These are phyloP conservation scores for Eretmocerus hayati DNA, from an alignment of 2,888 invertebrate genomes.

Conservation along the genomic window DNA sequence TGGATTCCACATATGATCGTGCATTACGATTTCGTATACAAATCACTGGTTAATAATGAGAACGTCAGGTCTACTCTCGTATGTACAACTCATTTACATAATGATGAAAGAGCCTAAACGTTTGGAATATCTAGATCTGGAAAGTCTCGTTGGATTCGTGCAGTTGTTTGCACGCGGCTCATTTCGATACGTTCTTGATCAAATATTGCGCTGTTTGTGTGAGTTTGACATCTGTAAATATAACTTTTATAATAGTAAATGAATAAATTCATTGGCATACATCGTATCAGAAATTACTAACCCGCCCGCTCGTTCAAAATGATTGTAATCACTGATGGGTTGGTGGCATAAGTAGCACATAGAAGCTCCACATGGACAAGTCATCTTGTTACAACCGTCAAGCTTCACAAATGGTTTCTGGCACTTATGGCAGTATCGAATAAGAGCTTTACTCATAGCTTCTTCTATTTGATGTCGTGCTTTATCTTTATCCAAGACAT, in stretches of 20 bases:
- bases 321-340: conserved; percentile 1
- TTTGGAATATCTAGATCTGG: conserved; percentile 12
- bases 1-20: too few relatives aligned
- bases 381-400: conserved; percentile 37
- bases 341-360: conserved; percentile 14
- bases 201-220: conserved; percentile 2
- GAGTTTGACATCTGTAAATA: conserved; percentile 2
- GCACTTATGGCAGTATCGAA: conserved; percentile 36
- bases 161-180: neutral
- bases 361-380: conserved; percentile 33
- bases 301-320: neutral
- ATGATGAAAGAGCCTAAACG: neutral
- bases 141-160: neutral
- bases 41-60: too few relatives aligned
- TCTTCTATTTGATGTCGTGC: conserved; percentile 50
- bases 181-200: conserved; percentile 5
- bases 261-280: too few relatives aligned
- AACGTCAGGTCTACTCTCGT: too few relatives aligned
- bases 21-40: too few relatives aligned
- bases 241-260: neutral
- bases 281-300: too few relatives aligned
- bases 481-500: conserved; percentile 47
- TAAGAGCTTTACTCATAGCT: conserved; percentile 51
- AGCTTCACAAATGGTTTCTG: conserved; percentile 36
- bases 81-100: too few relatives aligned